phyloP scores from a whole-genome alignment of 2,113 vertebrate genomes.

The Solenodon paradoxus region DNA sequence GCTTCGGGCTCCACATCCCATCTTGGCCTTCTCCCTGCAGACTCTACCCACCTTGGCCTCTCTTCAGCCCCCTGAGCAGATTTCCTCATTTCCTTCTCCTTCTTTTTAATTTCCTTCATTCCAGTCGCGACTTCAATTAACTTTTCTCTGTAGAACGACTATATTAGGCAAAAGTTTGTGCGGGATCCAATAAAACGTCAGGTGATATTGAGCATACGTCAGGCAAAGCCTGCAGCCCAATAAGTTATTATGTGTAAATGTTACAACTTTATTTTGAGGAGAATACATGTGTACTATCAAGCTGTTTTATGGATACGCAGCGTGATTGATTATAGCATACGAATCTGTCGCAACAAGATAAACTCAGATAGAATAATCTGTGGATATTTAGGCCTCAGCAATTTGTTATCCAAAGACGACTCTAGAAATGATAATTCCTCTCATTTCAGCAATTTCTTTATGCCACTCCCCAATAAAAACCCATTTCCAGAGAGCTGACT shows the following conservation, averaged over 20 bases:
- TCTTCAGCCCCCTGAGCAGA: not conserved
- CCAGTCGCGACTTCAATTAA: slow-evolving; percentile 74
- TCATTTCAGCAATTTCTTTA: slow-evolving; percentile 68
- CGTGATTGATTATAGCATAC: slow-evolving; percentile 79
- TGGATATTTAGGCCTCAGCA: slow-evolving; percentile 80
- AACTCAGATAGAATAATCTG: slow-evolving; percentile 83
- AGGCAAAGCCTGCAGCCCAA: slow-evolving; percentile 73
- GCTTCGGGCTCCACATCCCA: not conserved
- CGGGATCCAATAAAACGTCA: slow-evolving; percentile 81
- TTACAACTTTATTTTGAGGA: slow-evolving; percentile 82
- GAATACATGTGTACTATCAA: slow-evolving; percentile 80
- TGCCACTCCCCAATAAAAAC: slow-evolving; percentile 57
- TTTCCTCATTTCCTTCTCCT: slow-evolving; percentile 1
- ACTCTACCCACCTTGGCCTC: not conserved
- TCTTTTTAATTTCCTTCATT: slow-evolving; percentile 56
- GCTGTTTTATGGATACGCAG: slow-evolving; percentile 76
- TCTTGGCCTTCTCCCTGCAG: not conserved
- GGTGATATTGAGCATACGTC: slow-evolving; percentile 78
- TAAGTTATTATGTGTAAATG: slow-evolving; percentile 82
- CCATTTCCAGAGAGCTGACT: slow-evolving; percentile 53
- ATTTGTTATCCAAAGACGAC: slow-evolving; percentile 81
- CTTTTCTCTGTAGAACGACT: slow-evolving; percentile 75
- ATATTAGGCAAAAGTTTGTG: slow-evolving; percentile 80
- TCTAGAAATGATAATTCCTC: slow-evolving; percentile 80
- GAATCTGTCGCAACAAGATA: slow-evolving; percentile 78